Evolutionary conservation across 1,140 invertebrate species (phyloP).

Genomic region (Aphelenchoides avenae): DNA sequence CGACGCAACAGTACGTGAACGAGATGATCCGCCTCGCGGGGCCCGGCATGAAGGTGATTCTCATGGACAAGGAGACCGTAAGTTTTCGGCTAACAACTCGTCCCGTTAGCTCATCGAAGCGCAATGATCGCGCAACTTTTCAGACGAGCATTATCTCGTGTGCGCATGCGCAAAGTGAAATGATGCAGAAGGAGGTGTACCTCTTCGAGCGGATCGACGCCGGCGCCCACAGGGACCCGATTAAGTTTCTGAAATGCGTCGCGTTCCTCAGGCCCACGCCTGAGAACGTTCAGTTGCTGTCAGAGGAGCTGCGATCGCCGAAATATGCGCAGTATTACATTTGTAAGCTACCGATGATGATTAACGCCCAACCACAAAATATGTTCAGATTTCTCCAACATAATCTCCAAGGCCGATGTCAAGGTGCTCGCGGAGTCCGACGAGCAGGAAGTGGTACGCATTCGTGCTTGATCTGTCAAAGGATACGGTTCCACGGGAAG

Average conservation of each 20-base stretch:
- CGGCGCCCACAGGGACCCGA: slow-evolving; percentile 68
- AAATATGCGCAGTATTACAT: slow-evolving; percentile 96
- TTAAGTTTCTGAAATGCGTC: slow-evolving; percentile 92
- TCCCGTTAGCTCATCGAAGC: not conserved
- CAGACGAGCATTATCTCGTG: slow-evolving; percentile 93
- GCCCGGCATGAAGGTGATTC: slow-evolving; percentile 94
- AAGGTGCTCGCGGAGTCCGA: slow-evolving; percentile 92
- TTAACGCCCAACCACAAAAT: not conserved
- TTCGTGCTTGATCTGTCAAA: too few species aligned
- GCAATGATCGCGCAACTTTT: slow-evolving; percentile 55
- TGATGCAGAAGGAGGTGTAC: slow-evolving; percentile 94
- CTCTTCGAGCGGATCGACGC: slow-evolving; percentile 83
- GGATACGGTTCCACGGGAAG: too few species aligned
- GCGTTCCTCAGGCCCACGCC: slow-evolving; percentile 87
- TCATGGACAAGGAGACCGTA: slow-evolving; percentile 97
- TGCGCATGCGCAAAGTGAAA: slow-evolving; percentile 95
- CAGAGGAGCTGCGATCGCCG: slow-evolving; percentile 78
- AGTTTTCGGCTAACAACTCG: too few species aligned
- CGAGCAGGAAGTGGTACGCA: slow-evolving; percentile 92
- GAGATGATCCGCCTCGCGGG: slow-evolving; percentile 98
- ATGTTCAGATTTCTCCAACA: slow-evolving; percentile 89
- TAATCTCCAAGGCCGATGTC: slow-evolving; percentile 90
- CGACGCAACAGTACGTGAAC: slow-evolving; percentile 86
- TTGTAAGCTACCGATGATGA: slow-evolving; percentile 70
- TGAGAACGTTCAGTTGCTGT: slow-evolving; percentile 82